Evolutionary conservation across 64 coral and sea anemone species (phyloP).

Genomic region (Dendronephthya gigantea): DNA sequence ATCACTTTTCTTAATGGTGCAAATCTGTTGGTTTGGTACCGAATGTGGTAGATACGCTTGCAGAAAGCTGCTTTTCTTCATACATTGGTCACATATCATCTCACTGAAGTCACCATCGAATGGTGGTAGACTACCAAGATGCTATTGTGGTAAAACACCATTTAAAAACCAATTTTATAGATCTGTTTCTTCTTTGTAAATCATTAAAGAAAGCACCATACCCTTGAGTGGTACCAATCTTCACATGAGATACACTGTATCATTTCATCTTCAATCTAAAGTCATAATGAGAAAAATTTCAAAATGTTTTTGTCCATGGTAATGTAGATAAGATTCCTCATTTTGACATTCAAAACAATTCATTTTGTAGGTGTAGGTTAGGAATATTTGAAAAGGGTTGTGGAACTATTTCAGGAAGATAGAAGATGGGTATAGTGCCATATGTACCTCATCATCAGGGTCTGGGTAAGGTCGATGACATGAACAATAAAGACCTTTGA

Average conservation of each 20-base stretch:
- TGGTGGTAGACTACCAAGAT: constrained; percentile 66
- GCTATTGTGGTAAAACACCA: constrained; percentile 32
- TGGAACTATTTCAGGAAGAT: no score
- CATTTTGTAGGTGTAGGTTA: no score
- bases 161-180: no score
- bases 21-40: constrained; percentile 32
- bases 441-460: constrained; percentile 77
- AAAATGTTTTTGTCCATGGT: not conserved
- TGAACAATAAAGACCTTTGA: constrained; percentile 76
- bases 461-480: constrained; percentile 91
- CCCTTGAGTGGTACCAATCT: constrained; percentile 96
- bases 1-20: not conserved
- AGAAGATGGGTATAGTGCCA: not conserved
- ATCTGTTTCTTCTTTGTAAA: no score
- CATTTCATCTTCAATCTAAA: constrained; percentile 97
- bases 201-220: constrained; percentile 14
- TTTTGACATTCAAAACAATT: not conserved
- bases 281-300: not conserved
- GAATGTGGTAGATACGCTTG: constrained; percentile 71
- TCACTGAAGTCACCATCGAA: constrained; percentile 70
- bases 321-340: not conserved
- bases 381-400: no score
- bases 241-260: constrained; percentile 95
- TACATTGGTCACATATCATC: constrained; percentile 94
- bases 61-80: constrained; percentile 60